Evolutionary conservation across 2,797 vertebrate genomes (phyloP).

Genomic region (Intellagama lesueurii): DNA sequence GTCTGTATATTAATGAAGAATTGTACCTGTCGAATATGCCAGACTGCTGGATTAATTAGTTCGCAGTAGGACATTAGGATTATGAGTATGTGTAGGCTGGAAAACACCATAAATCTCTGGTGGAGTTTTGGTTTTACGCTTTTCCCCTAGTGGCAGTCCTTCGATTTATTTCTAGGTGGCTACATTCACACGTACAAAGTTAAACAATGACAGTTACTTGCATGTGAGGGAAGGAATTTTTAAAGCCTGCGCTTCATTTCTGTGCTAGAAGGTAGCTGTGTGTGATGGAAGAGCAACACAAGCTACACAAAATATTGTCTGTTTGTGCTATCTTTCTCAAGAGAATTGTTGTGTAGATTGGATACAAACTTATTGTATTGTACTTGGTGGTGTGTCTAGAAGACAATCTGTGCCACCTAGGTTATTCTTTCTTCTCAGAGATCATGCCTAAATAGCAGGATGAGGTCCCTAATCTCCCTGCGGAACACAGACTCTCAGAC

Average conservation of each 20-base stretch:
- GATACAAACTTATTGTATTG: not conserved
- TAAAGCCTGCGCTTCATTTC: not conserved
- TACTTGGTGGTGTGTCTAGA: not conserved
- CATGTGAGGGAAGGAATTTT: not conserved
- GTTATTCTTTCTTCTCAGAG: not conserved
- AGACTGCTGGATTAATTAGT: constrained; percentile 26
- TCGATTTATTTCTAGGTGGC: not conserved
- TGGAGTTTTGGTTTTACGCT: not conserved
- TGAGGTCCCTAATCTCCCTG: no score
- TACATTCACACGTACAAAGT: not conserved
- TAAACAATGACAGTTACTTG: not conserved
- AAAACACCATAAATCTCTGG: not conserved
- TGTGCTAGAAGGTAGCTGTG: not conserved
- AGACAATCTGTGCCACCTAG: not conserved
- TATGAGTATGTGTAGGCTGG: not conserved
- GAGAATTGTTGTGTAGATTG: not conserved
- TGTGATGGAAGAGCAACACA: not conserved
- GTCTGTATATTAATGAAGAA: constrained; percentile 41
- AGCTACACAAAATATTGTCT: not conserved
- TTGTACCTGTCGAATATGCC: constrained; percentile 9
- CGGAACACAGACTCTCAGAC: no score
- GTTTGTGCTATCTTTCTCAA: not conserved
- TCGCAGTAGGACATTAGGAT: not conserved
- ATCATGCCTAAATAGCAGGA: no score
- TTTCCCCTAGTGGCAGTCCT: not conserved